A percentile compares a stretch with the other conserved stretches of the same genome.
phyloP scores from a whole-genome alignment of 2,113 vertebrate genomes.

The Abramis brama region DNA sequence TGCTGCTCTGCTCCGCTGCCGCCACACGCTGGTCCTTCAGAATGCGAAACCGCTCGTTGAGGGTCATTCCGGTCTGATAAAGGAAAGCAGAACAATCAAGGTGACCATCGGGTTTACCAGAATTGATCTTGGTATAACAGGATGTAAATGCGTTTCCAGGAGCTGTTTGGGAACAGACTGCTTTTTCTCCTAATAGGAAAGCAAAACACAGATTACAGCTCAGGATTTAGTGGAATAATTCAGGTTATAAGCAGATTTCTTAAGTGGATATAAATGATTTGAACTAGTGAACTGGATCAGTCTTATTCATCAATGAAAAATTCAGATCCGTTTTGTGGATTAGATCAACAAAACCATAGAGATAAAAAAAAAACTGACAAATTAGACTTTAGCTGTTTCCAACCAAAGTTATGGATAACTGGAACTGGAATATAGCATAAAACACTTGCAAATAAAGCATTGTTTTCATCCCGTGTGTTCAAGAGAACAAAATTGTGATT shows the following conservation, averaged over 20 bases:
- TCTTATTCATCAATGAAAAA: background rate
- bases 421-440: too few species aligned
- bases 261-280: background rate
- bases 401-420: too few species aligned
- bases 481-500: too few species aligned
- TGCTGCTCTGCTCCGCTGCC: conserved; percentile 71
- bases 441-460: too few species aligned
- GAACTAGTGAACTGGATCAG: too few species aligned
- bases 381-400: background rate
- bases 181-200: background rate
- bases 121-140: too few species aligned
- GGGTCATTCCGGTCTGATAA: conserved; percentile 88
- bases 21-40: conserved; percentile 87
- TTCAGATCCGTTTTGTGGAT: background rate
- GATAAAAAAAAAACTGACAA: background rate
- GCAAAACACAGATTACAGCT: background rate
- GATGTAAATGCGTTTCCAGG: background rate
- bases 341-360: background rate
- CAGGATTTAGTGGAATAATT: background rate
- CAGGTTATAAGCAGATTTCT: background rate
- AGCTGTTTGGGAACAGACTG: background rate
- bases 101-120: background rate
- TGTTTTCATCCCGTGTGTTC: too few species aligned
- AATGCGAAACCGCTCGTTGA: conserved; percentile 95
- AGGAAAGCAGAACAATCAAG: background rate